Evolutionary conservation across 2,888 invertebrate genomes (phyloP).

Genomic region (Frankliniella fusca): DNA sequence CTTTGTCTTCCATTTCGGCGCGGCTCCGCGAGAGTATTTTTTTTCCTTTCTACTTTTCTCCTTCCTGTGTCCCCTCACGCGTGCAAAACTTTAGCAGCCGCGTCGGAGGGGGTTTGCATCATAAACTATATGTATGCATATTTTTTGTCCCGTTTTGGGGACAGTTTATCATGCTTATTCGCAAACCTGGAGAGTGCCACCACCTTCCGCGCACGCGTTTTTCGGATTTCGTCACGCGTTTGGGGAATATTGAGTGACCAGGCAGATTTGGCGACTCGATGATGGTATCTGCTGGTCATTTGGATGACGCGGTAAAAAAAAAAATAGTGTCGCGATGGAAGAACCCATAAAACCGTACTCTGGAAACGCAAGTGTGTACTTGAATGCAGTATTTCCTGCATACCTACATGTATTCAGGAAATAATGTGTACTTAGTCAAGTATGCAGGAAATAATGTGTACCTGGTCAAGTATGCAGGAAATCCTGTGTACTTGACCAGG

Average conservation of each 20-base stretch:
- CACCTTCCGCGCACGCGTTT: not conserved
- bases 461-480: too few species aligned
- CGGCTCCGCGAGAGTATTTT: too few species aligned
- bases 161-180: not conserved
- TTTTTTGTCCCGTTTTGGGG: not conserved
- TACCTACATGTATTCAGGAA: too few species aligned
- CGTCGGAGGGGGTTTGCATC: not conserved
- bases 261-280: not conserved
- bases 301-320: not conserved
- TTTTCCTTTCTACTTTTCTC: too few species aligned
- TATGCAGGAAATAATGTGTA: too few species aligned
- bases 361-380: too few species aligned
- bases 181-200: not conserved
- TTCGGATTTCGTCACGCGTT: not conserved
- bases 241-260: not conserved
- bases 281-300: not conserved
- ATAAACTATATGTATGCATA: constrained; percentile 10
- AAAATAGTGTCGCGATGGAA: not conserved
- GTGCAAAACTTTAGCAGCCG: too few species aligned
- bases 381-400: too few species aligned
- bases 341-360: not conserved
- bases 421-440: too few species aligned
- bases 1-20: not conserved
- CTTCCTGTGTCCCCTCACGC: too few species aligned
- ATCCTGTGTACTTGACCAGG: too few species aligned